Evolutionary conservation across 2,113 vertebrate genomes (phyloP).

Genomic region (Corythaixoides concolor): DNA sequence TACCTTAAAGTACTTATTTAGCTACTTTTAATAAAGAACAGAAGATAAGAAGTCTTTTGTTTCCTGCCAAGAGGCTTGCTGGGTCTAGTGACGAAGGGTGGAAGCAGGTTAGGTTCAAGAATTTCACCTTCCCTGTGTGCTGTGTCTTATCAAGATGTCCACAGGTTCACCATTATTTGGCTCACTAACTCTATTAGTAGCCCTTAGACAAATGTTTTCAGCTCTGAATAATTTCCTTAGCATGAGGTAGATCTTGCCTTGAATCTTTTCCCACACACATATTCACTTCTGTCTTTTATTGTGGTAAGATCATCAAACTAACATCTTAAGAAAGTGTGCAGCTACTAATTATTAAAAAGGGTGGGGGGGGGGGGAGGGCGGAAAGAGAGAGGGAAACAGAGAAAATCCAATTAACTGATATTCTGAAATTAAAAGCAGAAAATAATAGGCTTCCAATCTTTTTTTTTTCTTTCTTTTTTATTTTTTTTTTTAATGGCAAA

Average conservation of each 20-base stretch:
- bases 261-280: background rate
- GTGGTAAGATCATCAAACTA: background rate
- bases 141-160: background rate
- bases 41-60: background rate
- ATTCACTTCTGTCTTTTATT: background rate
- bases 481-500: background rate
- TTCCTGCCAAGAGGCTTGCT: background rate
- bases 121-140: background rate
- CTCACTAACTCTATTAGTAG: background rate
- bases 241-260: background rate
- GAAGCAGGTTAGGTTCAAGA: conserved; percentile 1
- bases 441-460: background rate
- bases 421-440: background rate
- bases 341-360: background rate
- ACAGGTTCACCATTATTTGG: background rate
- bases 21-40: conserved; percentile 5
- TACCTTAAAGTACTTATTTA: conserved; percentile 1
- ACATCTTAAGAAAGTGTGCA: background rate
- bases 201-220: background rate
- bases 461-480: too few relatives aligned
- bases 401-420: background rate
- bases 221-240: background rate
- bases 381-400: background rate
- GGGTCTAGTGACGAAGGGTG: background rate
- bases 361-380: accelerated